phyloP scores from a whole-genome alignment of 2,888 invertebrate species.

The Drosophila mimetica region DNA sequence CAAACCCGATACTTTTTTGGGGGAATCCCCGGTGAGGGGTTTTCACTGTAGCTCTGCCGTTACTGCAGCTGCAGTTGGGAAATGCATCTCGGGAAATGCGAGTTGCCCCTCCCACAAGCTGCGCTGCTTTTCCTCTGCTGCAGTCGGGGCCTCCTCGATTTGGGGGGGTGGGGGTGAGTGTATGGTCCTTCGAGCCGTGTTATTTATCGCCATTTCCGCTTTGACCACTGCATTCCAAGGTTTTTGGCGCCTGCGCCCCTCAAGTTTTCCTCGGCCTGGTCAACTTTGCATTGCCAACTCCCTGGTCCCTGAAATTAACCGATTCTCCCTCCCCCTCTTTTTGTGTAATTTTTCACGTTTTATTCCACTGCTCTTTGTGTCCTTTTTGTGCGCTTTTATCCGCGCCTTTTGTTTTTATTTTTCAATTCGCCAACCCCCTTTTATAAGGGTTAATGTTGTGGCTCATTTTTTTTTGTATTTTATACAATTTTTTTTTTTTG shows the following conservation, averaged over 20 bases:
- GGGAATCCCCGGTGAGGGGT: not conserved
- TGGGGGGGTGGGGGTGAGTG: not conserved
- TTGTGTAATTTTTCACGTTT: conserved; percentile 8
- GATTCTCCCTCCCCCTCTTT: not conserved
- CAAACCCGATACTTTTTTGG: not conserved
- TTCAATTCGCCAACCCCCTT: conserved; percentile 28
- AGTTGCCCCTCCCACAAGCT: conserved; percentile 40
- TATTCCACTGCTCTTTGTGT: not conserved
- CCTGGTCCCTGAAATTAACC: conserved; percentile 6
- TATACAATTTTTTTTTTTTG: conserved; percentile 18
- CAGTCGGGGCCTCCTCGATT: conserved; percentile 8
- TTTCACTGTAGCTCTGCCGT: conserved; percentile 30
- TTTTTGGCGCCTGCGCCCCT: conserved; percentile 36
- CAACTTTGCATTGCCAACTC: conserved; percentile 8
- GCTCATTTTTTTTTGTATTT: not conserved
- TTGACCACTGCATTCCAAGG: conserved; percentile 37
- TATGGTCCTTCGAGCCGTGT: conserved; percentile 3
- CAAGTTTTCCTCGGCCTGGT: conserved; percentile 11
- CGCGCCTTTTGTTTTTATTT: conserved; percentile 30
- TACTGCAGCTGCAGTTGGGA: conserved; percentile 4
- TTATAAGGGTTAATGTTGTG: conserved; percentile 6
- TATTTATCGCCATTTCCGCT: conserved; percentile 40
- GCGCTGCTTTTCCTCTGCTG: conserved; percentile 29
- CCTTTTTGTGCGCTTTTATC: conserved; percentile 23
- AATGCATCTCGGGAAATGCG: conserved; percentile 8